Conservation (phyloP, 2,113 vertebrate species). For the Ivindomyrus marchei region DNA sequence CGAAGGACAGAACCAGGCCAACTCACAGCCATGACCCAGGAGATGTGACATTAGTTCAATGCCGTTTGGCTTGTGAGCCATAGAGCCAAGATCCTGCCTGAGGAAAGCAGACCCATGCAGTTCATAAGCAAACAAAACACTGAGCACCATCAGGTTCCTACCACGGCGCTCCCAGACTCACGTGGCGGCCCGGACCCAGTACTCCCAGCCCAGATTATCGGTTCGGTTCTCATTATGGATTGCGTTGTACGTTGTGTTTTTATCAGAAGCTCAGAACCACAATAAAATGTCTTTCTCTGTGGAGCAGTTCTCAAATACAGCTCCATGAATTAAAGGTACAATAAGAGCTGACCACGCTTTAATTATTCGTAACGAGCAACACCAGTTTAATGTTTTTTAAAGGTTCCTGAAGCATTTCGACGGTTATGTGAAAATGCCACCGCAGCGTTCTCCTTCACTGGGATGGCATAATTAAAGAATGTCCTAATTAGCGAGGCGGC, state of each 20-base stretch:
- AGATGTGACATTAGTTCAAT: background rate
- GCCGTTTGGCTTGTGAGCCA: background rate
- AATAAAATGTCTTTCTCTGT: background rate
- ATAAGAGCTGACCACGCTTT: background rate
- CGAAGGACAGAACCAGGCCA: background rate
- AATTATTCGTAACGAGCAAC: background rate
- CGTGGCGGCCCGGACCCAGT: background rate
- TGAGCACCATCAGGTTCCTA: background rate
- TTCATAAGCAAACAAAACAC: background rate
- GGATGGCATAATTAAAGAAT: background rate
- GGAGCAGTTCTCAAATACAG: background rate
- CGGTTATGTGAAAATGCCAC: background rate
- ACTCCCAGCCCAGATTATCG: background rate
- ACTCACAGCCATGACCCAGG: background rate
- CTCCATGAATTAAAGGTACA: background rate
- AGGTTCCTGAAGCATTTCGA: background rate
- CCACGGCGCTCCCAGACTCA: background rate
- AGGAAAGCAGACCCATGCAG: background rate
- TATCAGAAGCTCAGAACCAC: background rate
- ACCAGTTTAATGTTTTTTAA: background rate
- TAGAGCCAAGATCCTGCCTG: background rate
- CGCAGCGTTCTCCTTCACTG: background rate
- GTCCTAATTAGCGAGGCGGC: slow-evolving; percentile 2
- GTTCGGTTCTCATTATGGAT: background rate
- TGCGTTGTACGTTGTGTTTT: background rate